phyloP scores from a whole-genome alignment of 2,888 invertebrate genomes.

The Alloscopus bannaensis region DNA sequence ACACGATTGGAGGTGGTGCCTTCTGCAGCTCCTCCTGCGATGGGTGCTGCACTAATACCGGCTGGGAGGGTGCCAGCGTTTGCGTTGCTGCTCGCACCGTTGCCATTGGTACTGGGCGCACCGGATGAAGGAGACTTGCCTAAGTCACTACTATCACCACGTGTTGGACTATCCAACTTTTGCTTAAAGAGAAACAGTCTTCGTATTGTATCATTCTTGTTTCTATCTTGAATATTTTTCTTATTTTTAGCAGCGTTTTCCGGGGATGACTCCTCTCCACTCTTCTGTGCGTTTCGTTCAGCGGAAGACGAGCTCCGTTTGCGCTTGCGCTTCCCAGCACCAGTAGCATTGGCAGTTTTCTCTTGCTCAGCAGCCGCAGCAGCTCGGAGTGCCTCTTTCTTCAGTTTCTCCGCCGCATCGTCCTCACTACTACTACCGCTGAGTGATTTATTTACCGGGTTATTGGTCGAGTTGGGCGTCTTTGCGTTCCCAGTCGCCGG shows the following conservation, averaged over 20 bases:
- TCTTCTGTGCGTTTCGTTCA: conserved; percentile 52
- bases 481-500: conserved; percentile 62
- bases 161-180: conserved; percentile 68
- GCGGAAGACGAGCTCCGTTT: conserved; percentile 62
- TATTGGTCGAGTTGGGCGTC: conserved; percentile 58
- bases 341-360: conserved; percentile 52
- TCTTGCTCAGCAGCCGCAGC: conserved; percentile 38
- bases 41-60: conserved; percentile 31
- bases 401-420: conserved; percentile 63
- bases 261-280: conserved; percentile 16
- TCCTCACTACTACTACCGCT: conserved; percentile 72
- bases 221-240: conserved; percentile 68
- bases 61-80: conserved; percentile 19
- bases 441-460: conserved; percentile 63
- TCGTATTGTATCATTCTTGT: conserved; percentile 72
- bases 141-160: conserved; percentile 49
- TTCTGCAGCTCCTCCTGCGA: conserved; percentile 30
- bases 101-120: conserved; percentile 32
- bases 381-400: conserved; percentile 46
- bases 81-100: conserved; percentile 37
- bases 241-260: conserved; percentile 45
- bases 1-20: conserved; percentile 68
- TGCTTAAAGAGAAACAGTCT: conserved; percentile 69
- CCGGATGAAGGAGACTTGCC: conserved; percentile 50
- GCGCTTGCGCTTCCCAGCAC: conserved; percentile 64